Percentiles rank a stretch among this genome's conserved stretches.
Conservation (phyloP, 2,797 vertebrate species). For the Lagothrix lagotricha region DNA sequence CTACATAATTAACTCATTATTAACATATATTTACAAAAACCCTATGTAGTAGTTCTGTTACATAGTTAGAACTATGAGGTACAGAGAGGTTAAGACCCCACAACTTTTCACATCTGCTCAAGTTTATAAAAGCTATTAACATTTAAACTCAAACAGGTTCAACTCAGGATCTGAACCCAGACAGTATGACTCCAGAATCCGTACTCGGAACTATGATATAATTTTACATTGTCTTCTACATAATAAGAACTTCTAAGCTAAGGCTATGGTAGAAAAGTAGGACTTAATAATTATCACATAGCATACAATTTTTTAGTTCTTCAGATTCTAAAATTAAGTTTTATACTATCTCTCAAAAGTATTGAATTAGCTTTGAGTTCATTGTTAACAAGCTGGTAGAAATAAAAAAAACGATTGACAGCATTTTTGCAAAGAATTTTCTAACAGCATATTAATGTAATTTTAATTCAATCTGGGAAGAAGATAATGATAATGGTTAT, state of each 20-base stretch:
- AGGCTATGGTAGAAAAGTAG: neutral
- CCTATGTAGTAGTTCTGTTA: neutral
- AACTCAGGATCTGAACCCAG: neutral
- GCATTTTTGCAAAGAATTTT: slow-evolving; percentile 61
- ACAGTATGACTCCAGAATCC: neutral
- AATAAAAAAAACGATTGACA: slow-evolving; percentile 53
- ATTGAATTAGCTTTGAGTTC: slow-evolving; percentile 51
- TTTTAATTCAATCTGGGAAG: slow-evolving; percentile 61
- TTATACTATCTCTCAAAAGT: slow-evolving; percentile 25
- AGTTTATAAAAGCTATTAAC: neutral
- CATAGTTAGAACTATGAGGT: neutral
- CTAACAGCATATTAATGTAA: slow-evolving; percentile 71
- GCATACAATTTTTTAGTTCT: neutral
- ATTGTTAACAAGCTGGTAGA: slow-evolving; percentile 37
- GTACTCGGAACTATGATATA: neutral
- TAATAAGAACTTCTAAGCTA: neutral
- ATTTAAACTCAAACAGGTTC: neutral
- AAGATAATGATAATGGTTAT: slow-evolving; percentile 67
- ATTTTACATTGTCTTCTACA: neutral
- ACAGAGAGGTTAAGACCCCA: neutral
- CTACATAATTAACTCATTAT: neutral
- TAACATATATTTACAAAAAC: neutral
- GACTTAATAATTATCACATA: slow-evolving; percentile 10
- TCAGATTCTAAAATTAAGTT: slow-evolving; percentile 40
- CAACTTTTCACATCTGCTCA: neutral